Evolutionary conservation across 2,888 invertebrate genomes (phyloP).

Genomic region (Trachelus iudaicus): DNA sequence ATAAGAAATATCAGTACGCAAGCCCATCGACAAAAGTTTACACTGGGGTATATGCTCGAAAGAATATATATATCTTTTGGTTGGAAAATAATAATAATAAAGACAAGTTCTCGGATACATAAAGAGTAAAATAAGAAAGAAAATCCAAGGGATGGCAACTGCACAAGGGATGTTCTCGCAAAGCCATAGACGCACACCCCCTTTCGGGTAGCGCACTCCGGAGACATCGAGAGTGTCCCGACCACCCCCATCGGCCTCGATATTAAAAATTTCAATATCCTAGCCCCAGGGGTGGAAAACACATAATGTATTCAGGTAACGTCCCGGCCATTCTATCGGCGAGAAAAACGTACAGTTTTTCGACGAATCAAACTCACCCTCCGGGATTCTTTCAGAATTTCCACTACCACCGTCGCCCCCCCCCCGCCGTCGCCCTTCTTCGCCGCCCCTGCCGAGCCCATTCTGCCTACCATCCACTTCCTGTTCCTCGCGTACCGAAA

Average conservation of each 20-base stretch:
- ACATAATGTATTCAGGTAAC: constrained; percentile 67
- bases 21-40: not conserved
- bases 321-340: constrained; percentile 66
- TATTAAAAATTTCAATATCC: constrained; percentile 67
- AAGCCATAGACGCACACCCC: constrained; percentile 58
- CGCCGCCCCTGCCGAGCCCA: not conserved
- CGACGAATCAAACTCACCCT: constrained; percentile 61
- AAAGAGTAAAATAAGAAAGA: constrained; percentile 44
- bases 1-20: not conserved
- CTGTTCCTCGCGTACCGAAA: not conserved
- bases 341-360: constrained; percentile 66
- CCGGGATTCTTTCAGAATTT: not conserved
- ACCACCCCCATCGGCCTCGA: constrained; percentile 52
- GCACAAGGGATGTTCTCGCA: constrained; percentile 54
- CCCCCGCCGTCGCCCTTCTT: not conserved
- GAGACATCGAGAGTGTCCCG: constrained; percentile 28
- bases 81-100: not conserved
- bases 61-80: not conserved
- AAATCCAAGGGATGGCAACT: constrained; percentile 37
- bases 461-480: not conserved
- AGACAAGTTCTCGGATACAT: constrained; percentile 23
- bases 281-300: constrained; percentile 66
- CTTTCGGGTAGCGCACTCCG: not conserved
- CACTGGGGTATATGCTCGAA: not conserved
- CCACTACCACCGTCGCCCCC: not conserved